Conservation (phyloP, 2,888 invertebrate species). For the Drosophila nr. medialis region DNA sequence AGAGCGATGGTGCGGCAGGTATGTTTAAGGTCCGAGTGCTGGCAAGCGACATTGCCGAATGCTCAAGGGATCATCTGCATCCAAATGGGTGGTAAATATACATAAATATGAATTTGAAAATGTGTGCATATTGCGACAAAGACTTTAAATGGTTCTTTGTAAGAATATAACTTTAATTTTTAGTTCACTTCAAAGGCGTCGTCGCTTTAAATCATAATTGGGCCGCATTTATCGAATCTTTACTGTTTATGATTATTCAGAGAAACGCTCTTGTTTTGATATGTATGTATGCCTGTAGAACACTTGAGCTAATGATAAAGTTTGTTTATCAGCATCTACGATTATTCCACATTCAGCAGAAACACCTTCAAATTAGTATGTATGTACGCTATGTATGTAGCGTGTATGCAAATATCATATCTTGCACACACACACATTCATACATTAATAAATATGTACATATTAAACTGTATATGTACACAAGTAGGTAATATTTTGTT, state of each 20-base stretch:
- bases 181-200: background rate
- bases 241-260: conserved; percentile 1
- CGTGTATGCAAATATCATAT: background rate
- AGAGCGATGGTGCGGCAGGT: conserved; percentile 28
- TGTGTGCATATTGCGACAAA: background rate
- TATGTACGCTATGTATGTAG: background rate
- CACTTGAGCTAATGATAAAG: conserved; percentile 24
- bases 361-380: conserved; percentile 21
- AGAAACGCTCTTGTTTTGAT: background rate
- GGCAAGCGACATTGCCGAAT: conserved; percentile 5
- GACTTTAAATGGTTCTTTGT: background rate
- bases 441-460: background rate
- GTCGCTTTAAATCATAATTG: background rate
- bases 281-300: background rate
- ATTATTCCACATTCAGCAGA: conserved; percentile 10
- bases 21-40: conserved; percentile 17
- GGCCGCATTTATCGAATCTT: background rate
- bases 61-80: background rate
- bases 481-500: background rate
- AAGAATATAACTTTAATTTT: background rate
- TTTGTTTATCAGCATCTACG: conserved; percentile 17
- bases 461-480: background rate
- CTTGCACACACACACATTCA: background rate
- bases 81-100: background rate
- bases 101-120: background rate